phyloP scores from a whole-genome alignment of 2,113 vertebrate genomes.

The Gobius niger region DNA sequence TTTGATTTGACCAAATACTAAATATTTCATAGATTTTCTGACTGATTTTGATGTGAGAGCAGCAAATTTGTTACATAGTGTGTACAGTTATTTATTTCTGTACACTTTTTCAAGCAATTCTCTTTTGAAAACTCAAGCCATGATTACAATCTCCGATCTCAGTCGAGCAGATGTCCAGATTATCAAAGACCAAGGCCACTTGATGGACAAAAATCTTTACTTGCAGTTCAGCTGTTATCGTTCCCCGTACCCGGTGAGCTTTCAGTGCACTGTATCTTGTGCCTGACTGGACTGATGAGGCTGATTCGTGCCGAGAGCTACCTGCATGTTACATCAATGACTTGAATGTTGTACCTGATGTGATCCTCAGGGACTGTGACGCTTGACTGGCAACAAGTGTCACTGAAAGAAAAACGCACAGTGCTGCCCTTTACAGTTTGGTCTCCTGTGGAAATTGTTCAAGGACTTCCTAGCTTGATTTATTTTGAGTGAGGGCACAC shows the following conservation, averaged over 20 bases:
- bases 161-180: no score
- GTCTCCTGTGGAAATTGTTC: constrained; percentile 10
- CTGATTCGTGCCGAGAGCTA: constrained; percentile 41
- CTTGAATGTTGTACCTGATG: constrained; percentile 37
- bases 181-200: no score
- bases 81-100: no score
- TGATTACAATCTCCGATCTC: no score
- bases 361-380: constrained; percentile 37
- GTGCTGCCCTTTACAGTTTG: constrained; percentile 1
- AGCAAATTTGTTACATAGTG: no score
- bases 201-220: background rate
- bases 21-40: no score
- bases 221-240: background rate
- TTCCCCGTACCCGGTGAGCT: constrained; percentile 2
- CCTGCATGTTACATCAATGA: constrained; percentile 54
- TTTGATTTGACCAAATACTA: no score
- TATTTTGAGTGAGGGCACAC: constrained; percentile 29
- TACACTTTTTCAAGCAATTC: no score
- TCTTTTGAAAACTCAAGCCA: no score
- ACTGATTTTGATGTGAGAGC: no score
- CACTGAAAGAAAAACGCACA: constrained; percentile 14
- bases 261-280: constrained; percentile 48
- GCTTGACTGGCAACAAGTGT: constrained; percentile 24
- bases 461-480: constrained; percentile 34
- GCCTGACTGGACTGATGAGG: constrained; percentile 65